Evolutionary conservation across 2,113 vertebrate species (phyloP), one percentile per base, ranked within the genome.

Genomic region (Microtus ochrogaster): DNA sequence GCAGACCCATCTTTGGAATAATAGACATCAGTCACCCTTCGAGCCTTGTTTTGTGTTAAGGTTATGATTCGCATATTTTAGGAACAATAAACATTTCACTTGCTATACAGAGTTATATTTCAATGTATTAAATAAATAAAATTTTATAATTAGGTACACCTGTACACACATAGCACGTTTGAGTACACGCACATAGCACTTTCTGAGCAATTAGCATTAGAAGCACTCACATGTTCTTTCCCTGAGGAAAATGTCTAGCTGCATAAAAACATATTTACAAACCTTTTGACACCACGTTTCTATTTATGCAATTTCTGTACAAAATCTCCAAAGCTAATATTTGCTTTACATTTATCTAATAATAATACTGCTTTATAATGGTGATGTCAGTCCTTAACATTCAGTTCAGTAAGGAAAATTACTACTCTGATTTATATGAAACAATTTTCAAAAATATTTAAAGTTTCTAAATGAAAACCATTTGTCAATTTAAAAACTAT

Each of bases 401-500:
- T 47, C 24, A 92, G 44, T 82, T 93, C 13, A 61, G 39, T 88
- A 70, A 73, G 19, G 66, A 88, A 93, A 94, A 22, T 13, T 39
- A 63, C 81, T 90, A 85, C 39, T 88, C 89, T 95, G 68, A 96
- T 92, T 96, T 90, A 78, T 76, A 76, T 30, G 14, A 68, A 95
- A 95, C 39, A 63, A 63, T 61, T 95, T 49, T 93, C 76, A 83
- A n/a, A 47, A n/a, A 85, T 65, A 92, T 87, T 68, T n/a, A 74
- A 96, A 91, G 30, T 90, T 92, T 94, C 33, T 81, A 95, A 96
- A 92, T 83, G 70, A 92, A 96, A 94, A 82, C 58, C 55, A 10
- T 66, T 97, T 84, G 58, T 92, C 92, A 97, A 97, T 98, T 96
- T 92, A 89, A 78, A 98, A 98, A 97, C 97, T 97, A 97, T 94